Base-by-base conservation (phyloP, 2,113 vertebrate genomes). In the Sturnus vulgaris region DNA sequence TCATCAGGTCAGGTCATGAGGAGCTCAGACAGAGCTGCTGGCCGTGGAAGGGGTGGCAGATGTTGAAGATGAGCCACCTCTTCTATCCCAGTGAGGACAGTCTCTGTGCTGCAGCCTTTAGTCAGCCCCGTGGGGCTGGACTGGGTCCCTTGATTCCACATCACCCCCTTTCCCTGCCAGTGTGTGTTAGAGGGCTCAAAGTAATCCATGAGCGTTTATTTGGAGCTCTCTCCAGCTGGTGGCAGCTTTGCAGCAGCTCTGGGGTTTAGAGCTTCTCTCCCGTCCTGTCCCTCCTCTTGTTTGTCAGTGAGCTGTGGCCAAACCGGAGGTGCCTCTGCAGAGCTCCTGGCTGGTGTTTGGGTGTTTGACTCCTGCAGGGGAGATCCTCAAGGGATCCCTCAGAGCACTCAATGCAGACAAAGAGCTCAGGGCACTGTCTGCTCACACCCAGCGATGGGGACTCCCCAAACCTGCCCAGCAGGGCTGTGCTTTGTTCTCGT, bases 1-100 rank as follows among this genome's bases (percentile, higher is more conserved):
- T 99, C 94, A 99, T 99, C 96, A 98, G 99, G 99, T 99, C 40
- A 42, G 40, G 40, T 42, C 40, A 42, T 42, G 12, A 42, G 40
- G 40, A 42, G 40, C 40, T 42, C 40, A 14, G 52, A 5, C 53
- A 10, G 49, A 40, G 24, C 44, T 61, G 25, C 40, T 16, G 28
- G 49, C 40, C 40, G 56, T 5, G 9, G 37, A 23, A 37, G 11
- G 55, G n/a, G 1, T 3, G 52, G 11, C 31, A 9, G 39, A 9
- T 25, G 53, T 0, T 53, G 79, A 23, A 47, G 40, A 3, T 33
- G 28, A 10, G 49, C 25, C 17, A 4, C 5, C 59, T 28, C 25
- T 57, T 46, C 33, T 42, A 5, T 33, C 61, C 31, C 35, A 27
- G 4, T 0, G 0, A 57, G 44, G 66, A 24, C 0, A 0, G 13